Conservation (phyloP, 2,797 vertebrate species). For the Chanos chanos region DNA sequence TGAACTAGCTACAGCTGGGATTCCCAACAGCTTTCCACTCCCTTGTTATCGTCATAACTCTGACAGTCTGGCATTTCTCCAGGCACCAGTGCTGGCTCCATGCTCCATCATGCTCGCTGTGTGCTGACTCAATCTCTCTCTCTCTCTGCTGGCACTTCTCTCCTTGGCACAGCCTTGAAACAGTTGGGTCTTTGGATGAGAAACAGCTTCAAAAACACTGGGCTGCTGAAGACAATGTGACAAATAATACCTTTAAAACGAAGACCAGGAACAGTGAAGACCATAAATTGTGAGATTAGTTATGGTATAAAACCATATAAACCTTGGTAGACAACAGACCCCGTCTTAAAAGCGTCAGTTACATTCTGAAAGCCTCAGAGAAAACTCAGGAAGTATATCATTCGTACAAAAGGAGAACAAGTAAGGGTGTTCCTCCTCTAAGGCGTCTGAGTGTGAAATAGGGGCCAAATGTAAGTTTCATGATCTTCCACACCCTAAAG, state of each 20-base stretch:
- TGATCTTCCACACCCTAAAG: slow-evolving; percentile 2
- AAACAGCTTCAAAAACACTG: slow-evolving; percentile 41
- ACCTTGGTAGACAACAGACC: no score
- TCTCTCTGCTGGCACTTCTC: slow-evolving; percentile 1
- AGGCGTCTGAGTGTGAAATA: not conserved
- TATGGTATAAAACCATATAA: no score
- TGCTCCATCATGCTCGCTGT: slow-evolving; percentile 13
- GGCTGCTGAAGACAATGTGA: slow-evolving; percentile 33
- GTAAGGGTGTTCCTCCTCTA: slow-evolving; percentile 5
- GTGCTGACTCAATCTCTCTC: slow-evolving; percentile 36
- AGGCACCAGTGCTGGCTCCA: slow-evolving; percentile 33
- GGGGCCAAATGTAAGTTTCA: slow-evolving; percentile 23
- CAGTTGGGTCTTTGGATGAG: slow-evolving; percentile 48
- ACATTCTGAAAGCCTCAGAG: no score
- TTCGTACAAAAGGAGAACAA: not conserved
- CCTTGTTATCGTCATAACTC: slow-evolving; percentile 39
- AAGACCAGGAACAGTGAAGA: slow-evolving; percentile 10
- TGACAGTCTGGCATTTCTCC: slow-evolving; percentile 39
- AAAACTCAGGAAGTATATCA: slow-evolving; percentile 6
- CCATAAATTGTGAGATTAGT: no score
- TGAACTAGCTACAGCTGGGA: slow-evolving; percentile 39
- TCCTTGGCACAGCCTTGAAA: slow-evolving; percentile 34
- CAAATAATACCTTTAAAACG: slow-evolving; percentile 34
- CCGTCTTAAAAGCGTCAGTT: no score
- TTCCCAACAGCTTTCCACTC: slow-evolving; percentile 39